A percentile compares a stretch with the other conserved stretches of the same genome.
Evolutionary conservation across 2,113 vertebrate genomes (phyloP).

Genomic region (Ptyas mucosa): DNA sequence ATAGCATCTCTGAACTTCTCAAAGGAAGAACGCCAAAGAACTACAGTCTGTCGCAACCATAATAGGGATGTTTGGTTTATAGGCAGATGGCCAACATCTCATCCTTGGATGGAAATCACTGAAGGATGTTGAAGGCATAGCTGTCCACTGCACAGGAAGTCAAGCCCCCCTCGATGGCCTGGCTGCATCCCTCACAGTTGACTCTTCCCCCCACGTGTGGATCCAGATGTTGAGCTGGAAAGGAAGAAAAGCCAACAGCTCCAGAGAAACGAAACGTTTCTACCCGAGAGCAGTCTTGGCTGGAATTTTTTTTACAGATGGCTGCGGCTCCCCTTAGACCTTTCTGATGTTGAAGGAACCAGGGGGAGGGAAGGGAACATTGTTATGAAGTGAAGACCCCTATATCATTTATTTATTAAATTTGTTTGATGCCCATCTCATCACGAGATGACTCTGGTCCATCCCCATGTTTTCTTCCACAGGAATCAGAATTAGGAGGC

Average conservation of each 20-base stretch:
- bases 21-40: too few relatives aligned
- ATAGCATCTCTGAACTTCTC: neutral
- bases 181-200: neutral
- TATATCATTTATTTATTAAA: neutral
- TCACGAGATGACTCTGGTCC: neutral
- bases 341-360: neutral
- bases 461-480: neutral
- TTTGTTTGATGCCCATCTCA: neutral
- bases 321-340: neutral
- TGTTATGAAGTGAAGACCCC: neutral
- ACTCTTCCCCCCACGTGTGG: neutral
- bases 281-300: neutral
- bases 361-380: neutral
- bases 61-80: neutral
- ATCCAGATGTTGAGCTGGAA: constrained; percentile 44
- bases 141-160: neutral
- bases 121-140: neutral
- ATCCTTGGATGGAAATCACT: neutral
- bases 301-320: neutral
- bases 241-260: constrained; percentile 35
- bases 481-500: neutral
- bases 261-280: constrained; percentile 8
- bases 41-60: neutral
- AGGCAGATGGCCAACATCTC: neutral
- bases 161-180: neutral